Base-by-base conservation (phyloP, 2,797 vertebrate genomes). In the Catamblyrhynchus diadema region DNA sequence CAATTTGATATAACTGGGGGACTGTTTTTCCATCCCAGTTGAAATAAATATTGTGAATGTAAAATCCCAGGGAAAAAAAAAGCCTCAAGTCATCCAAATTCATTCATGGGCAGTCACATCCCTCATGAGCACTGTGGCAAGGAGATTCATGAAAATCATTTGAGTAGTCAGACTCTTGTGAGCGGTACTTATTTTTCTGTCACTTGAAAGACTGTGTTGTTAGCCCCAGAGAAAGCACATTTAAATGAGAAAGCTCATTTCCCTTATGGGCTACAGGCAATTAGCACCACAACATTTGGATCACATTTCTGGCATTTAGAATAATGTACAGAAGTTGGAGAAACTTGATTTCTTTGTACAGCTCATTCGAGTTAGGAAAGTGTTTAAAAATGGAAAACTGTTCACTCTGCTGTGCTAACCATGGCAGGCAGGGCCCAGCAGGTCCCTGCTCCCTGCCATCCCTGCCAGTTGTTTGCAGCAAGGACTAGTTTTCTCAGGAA, bases 201-300 rank as follows among this genome's bases (percentile, higher is more conserved):
- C 75, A 85, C 70, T 90, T 78, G 57, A 86, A 92, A 95, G 65
- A 8, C 47, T 30, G 15, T 25, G 53, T 71, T 94, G 74, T 91
- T 81, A 81, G 47, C 67, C 67, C 39, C 2, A 14, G 77, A 95
- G 92, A 92, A 90, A 91, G 47, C 42, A 74, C 81, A 86, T 75
- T 94, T 74, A 78, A 94, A 89, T 75, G 73, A 93, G 71, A 88
- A 94, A 92, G 33, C 71, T 94, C 78, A 51, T 91, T 96, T 95
- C 83, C 87, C 96, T 86, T 45, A 81, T 1, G 70, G 60, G 44
- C 84, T 96, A 56, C 73, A 80, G 37, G 39, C 85, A 94, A 91
- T 97, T 94, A 95, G 93, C 62, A 60, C 42, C 28, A 45, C 73
- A 86, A 77, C 35, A 53, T 94, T 95, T 83, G 70, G 71, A 88